Evolutionary conservation across 2,888 invertebrate species (phyloP), one percentile per base, ranked within the genome.

Genomic region (Scrobipalpa atriplicella): DNA sequence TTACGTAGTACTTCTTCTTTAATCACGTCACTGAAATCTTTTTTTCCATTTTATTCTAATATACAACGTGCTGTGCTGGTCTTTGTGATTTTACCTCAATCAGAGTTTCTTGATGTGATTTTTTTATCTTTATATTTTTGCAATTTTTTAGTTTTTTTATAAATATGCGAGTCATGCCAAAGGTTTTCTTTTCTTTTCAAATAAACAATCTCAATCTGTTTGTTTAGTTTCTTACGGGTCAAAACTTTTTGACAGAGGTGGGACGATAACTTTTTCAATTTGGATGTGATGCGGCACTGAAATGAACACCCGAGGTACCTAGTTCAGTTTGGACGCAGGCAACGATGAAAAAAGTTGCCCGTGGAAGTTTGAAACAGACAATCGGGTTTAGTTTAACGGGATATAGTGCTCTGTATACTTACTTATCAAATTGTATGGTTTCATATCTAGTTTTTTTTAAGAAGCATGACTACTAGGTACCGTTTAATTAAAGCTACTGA

Each of bases 281-380:
- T 64, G 64, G 64, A 7, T 9, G 36, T 52, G 16, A 18, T 38
- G 21, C 38, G 54, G 29, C 54, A 56, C 21, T 56, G 21, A 11
- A 56, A 21, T 56, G 54, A 56, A 13, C 19, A 21, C 18, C 21
- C 54, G 11, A 21, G 5, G 13, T 21, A 19, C 10, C 16, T 19
- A 21, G 21, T 21, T 19, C 5, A 9, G 54, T 29, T 56, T 21
- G 54, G 54, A 29, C 29, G 21, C 54, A 11, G 52, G 64, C 52
- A 38, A 38, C 52, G 39, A 64, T 64, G 64, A 64, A 64, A 64
- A 64, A 64, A 64, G 64, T 64, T 64, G 36, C n/a, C 16, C 38
- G 21, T 6, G 2, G 11, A 21, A 56, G 54, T 56, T 56, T 56
- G 11, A 56, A 21, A 56, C 29, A 21, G 54, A 21, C 21, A 56